Conservation (phyloP, 1,140 invertebrate genomes). For the Solenopsis invicta region DNA sequence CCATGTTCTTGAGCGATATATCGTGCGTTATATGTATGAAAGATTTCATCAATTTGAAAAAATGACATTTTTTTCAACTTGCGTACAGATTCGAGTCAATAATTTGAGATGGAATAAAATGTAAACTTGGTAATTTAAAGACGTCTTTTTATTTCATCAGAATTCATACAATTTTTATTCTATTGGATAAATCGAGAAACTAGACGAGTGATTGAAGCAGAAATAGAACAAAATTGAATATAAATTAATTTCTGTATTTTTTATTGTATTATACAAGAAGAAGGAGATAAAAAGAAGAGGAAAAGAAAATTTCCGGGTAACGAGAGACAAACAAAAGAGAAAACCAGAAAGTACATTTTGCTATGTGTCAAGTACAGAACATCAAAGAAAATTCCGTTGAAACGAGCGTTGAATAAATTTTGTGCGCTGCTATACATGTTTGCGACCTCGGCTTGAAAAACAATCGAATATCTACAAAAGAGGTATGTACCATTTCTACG, state of each 20-base stretch:
- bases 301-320: neutral
- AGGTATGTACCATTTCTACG: neutral
- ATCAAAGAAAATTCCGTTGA: conserved; percentile 38
- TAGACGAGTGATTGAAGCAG: neutral
- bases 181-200: neutral
- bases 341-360: neutral
- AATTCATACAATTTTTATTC: neutral
- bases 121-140: neutral
- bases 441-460: neutral
- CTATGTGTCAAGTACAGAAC: neutral
- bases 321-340: neutral
- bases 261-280: neutral
- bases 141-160: neutral
- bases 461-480: conserved; percentile 8
- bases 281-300: neutral
- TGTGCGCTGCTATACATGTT: neutral
- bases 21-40: neutral
- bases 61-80: neutral
- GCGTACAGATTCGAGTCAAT: no score
- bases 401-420: conserved; percentile 46
- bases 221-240: neutral
- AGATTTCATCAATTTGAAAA: neutral
- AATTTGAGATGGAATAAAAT: neutral
- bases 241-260: neutral
- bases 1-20: neutral